Conservation (phyloP, 30 jellyfish, hydroid and myxozoan genomes). For the Aurelia aurita complex sp. Pacific region DNA sequence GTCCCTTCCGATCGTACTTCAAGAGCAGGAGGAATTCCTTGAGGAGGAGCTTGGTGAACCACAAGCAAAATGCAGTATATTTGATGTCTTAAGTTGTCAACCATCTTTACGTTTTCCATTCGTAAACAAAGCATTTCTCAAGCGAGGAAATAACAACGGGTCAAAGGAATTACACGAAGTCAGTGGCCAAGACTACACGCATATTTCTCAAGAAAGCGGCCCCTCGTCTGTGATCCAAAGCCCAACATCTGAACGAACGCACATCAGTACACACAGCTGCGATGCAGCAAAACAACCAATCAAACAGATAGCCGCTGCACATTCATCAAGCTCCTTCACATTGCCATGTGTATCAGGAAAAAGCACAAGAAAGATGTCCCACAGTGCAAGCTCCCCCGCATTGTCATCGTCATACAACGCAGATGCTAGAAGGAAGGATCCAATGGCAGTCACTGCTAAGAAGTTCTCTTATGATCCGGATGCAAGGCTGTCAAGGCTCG, state of each 20-base stretch:
- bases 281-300: background rate
- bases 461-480: constrained; percentile 1
- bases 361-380: background rate
- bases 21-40: too few relatives aligned
- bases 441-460: background rate
- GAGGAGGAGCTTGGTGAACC: too few relatives aligned
- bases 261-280: too few relatives aligned
- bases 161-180: background rate
- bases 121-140: too few relatives aligned
- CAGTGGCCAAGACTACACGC: background rate
- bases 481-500: constrained; percentile 8
- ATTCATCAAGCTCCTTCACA: background rate
- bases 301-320: background rate
- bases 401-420: background rate
- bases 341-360: background rate
- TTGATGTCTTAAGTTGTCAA: too few relatives aligned
- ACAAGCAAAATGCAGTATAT: too few relatives aligned
- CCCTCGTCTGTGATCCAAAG: constrained; percentile 1
- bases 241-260: background rate
- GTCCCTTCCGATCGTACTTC: too few relatives aligned
- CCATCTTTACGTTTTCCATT: too few relatives aligned
- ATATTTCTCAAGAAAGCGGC: background rate
- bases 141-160: too few relatives aligned
- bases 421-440: background rate
- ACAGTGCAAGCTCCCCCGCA: constrained; percentile 47